Conservation (phyloP, 2,797 vertebrate genomes). For the Rousettus madagascariensis region DNA sequence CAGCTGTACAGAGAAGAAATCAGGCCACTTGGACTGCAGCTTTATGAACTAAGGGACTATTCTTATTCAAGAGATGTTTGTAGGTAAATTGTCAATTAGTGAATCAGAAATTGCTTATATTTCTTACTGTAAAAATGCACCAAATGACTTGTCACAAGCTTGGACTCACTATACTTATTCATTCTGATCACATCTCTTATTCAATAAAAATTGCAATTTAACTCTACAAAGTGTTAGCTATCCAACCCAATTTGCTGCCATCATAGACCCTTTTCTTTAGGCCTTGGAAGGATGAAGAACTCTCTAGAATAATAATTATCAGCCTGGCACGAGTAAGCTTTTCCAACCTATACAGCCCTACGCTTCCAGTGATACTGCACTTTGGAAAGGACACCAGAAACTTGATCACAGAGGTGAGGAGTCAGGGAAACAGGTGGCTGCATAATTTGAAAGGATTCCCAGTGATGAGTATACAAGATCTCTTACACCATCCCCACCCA, state of each 20-base stretch:
- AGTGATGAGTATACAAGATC: not conserved
- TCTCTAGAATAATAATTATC: not conserved
- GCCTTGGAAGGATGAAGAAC: not conserved
- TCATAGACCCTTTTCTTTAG: not conserved
- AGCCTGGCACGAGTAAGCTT: not conserved
- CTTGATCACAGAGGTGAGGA: not conserved
- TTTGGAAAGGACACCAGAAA: not conserved
- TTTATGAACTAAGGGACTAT: not conserved
- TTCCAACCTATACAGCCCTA: not conserved
- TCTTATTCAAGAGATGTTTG: not conserved
- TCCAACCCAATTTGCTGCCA: not conserved
- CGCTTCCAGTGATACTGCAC: not conserved
- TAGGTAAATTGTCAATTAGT: slow-evolving; percentile 4
- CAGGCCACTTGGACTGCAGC: not conserved
- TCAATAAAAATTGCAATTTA: slow-evolving; percentile 44
- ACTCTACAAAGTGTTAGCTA: not conserved
- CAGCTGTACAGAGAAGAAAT: not conserved
- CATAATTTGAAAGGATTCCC: not conserved
- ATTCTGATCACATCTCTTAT: slow-evolving; percentile 26
- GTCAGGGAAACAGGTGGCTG: not conserved
- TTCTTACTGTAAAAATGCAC: not conserved
- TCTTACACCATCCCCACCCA: not conserved
- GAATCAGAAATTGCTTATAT: not conserved
- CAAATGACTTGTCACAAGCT: not conserved
- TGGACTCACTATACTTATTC: not conserved